Evolutionary conservation across 2,797 vertebrate genomes (phyloP).

Genomic region (Echeneis naucrates): DNA sequence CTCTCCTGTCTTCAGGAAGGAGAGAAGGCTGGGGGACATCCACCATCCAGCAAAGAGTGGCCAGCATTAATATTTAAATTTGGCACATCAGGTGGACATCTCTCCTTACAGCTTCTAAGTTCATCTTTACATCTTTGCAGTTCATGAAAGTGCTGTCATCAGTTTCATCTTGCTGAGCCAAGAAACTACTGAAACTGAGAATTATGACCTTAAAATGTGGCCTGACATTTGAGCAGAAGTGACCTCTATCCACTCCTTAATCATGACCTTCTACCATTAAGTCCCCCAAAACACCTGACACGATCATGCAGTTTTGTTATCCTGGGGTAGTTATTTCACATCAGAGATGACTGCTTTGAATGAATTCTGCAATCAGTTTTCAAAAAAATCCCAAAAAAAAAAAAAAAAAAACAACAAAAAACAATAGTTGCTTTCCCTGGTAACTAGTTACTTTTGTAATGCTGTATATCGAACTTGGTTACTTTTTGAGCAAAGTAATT

Average conservation of each 20-base stretch:
- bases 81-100: constrained; percentile 62
- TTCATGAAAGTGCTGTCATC: constrained; percentile 51
- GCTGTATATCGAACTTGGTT: too few relatives aligned
- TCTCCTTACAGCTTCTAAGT: constrained; percentile 73
- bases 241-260: background rate
- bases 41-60: constrained; percentile 37
- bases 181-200: constrained; percentile 30
- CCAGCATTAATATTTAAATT: constrained; percentile 81
- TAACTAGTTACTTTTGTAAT: too few relatives aligned
- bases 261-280: background rate
- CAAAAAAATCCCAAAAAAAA: too few relatives aligned
- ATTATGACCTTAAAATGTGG: constrained; percentile 5
- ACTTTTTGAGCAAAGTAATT: too few relatives aligned
- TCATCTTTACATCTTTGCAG: constrained; percentile 58
- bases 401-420: too few relatives aligned
- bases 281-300: background rate
- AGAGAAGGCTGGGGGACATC: background rate
- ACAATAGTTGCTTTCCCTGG: too few relatives aligned
- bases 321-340: background rate
- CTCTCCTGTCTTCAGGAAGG: constrained; percentile 3
- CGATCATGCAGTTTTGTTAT: background rate
- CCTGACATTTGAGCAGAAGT: background rate
- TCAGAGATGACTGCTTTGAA: too few relatives aligned
- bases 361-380: background rate
- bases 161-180: constrained; percentile 22